phyloP scores from a whole-genome alignment of 1,140 invertebrate species.

The Eubasilissa regina region DNA sequence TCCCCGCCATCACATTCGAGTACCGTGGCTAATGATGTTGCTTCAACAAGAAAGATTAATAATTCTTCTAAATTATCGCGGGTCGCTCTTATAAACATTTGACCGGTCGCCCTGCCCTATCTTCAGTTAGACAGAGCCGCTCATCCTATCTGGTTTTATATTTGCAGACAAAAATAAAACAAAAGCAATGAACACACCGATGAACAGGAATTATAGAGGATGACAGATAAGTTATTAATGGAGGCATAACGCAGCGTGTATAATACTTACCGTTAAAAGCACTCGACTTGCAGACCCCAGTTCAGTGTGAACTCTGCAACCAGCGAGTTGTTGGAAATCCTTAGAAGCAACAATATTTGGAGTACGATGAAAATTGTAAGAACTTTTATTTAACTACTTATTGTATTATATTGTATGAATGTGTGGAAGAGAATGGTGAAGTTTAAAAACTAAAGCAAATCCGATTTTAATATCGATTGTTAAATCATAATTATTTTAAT shows the following conservation, averaged over 20 bases:
- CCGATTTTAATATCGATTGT: too few relatives aligned
- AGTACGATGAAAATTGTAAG: not conserved
- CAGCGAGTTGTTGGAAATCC: constrained; percentile 4
- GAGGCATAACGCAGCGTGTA: not conserved
- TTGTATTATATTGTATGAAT: too few relatives aligned
- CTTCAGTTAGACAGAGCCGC: constrained; percentile 1
- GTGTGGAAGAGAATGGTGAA: too few relatives aligned
- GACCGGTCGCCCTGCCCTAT: constrained; percentile 33
- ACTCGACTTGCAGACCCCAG: constrained; percentile 33
- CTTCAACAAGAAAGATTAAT: too few relatives aligned
- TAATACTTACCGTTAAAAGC: constrained; percentile 49
- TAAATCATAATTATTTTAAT: not conserved
- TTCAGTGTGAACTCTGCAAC: constrained; percentile 47
- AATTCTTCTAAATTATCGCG: not conserved
- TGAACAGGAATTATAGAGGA: constrained; percentile 5
- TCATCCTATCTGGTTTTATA: constrained; percentile 1
- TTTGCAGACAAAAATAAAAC: constrained; percentile 36
- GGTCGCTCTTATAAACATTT: not conserved
- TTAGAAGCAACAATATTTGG: not conserved
- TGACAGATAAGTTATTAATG: constrained; percentile 25
- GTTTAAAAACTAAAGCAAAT: too few relatives aligned
- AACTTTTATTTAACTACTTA: not conserved
- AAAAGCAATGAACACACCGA: not conserved
- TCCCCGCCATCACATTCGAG: too few relatives aligned
- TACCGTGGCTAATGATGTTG: too few relatives aligned